Evolutionary conservation across 2,888 invertebrate genomes (phyloP).

Genomic region (Rhynchonema sp.): DNA sequence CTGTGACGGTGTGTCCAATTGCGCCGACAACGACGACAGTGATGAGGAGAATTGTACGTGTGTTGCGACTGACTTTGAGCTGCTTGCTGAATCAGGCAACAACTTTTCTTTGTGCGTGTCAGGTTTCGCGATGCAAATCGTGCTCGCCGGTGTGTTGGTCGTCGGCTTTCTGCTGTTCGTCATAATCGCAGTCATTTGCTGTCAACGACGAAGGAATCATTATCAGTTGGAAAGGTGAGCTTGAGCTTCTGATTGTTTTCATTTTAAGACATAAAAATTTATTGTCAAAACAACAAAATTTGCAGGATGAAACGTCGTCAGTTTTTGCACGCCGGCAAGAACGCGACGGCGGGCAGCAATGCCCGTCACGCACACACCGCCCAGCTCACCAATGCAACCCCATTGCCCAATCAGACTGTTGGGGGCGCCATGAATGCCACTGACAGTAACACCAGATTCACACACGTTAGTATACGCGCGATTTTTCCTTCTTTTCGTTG

Average conservation of each 20-base stretch:
- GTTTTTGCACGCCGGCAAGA: too few species aligned
- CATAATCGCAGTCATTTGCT: not conserved
- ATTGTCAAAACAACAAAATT: too few species aligned
- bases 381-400: not conserved
- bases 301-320: too few species aligned
- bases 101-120: not conserved
- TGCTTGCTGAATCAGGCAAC: not conserved
- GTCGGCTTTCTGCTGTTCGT: not conserved
- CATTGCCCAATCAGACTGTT: not conserved
- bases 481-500: too few species aligned
- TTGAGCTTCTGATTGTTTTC: too few species aligned
- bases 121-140: not conserved
- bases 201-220: not conserved
- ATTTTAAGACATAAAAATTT: too few species aligned
- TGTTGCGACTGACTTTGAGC: not conserved
- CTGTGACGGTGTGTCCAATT: slow-evolving; percentile 32
- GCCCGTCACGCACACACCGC: slow-evolving; percentile 9
- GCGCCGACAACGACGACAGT: slow-evolving; percentile 30
- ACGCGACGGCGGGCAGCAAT: too few species aligned
- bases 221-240: not conserved
- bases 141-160: not conserved
- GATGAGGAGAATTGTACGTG: slow-evolving; percentile 28
- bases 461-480: too few species aligned
- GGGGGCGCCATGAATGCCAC: not conserved
- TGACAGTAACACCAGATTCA: too few species aligned